A percentile compares a stretch with the other conserved stretches of the same genome.
Conservation (phyloP, 2,113 vertebrate genomes). For the Gila orcuttii region DNA sequence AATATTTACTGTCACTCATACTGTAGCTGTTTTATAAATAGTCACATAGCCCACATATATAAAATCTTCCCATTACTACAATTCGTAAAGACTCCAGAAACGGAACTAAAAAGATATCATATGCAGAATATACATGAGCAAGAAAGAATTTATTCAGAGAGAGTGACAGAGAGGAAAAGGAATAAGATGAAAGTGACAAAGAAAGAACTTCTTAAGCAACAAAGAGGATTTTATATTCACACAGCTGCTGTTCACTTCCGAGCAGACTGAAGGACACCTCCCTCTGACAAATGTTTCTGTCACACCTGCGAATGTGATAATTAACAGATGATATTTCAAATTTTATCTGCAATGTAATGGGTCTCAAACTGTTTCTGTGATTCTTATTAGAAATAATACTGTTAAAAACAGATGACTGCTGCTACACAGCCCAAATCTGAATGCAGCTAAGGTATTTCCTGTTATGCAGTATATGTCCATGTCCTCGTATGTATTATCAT, state of each 20-base stretch:
- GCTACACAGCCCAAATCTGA: neutral
- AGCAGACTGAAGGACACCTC: conserved; percentile 17
- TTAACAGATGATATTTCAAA: neutral
- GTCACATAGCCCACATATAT: neutral
- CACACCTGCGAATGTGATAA: conserved; percentile 6
- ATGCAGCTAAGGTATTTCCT: neutral
- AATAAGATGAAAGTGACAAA: neutral
- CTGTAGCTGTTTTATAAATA: neutral
- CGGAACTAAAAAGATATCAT: neutral
- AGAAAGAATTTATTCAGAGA: neutral
- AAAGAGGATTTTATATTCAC: neutral
- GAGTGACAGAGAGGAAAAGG: neutral
- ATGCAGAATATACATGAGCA: neutral
- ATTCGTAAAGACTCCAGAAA: neutral
- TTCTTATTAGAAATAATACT: conserved; percentile 12
- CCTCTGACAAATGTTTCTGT: conserved; percentile 12
- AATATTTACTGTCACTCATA: neutral
- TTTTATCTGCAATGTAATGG: neutral
- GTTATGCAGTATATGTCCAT: neutral
- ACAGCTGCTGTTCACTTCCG: neutral
- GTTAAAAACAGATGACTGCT: neutral
- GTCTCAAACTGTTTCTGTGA: neutral
- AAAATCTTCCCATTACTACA: neutral
- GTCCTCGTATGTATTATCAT: neutral
- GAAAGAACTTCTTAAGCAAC: neutral